Base-by-base conservation (phyloP, 2,888 invertebrate genomes). In the Sialis fuliginosa region DNA sequence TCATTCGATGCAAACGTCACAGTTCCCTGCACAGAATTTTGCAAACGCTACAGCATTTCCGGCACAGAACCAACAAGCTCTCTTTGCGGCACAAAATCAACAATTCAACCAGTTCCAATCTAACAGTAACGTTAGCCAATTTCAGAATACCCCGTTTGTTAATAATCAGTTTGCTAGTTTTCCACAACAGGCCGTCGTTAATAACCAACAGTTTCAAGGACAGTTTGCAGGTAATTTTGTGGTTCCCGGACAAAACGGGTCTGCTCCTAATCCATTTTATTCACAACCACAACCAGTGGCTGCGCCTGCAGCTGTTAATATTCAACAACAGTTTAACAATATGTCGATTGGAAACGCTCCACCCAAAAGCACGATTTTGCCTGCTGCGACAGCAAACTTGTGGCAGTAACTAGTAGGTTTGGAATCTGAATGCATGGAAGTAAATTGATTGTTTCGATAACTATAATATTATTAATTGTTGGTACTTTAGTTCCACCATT, bases 271-370 rank as follows among this genome's bases (percentile, higher is more conserved):
- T 55, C 61, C 63, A 3, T 62, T 63, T 47, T 62, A 60, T 50
- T 54, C 50, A 10, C 58, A 55, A 50, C 60, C 59, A 51, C 47
- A 40, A 33, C 13, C 40, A 22, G 41, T 31, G 31, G 42, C 37
- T 37, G 42, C 44, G 6, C 31, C 39, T 7, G 13, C 22, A 9
- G 54, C 52, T 2, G 45, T 42, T 43, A 53, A 51, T 48, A 49
- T 72, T 51, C 67, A 66, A 39, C 71, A 71, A 55, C 71, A 71
- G 57, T 70, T 72, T 61, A 62, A 66, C 12, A 69, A 68, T 57
- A 60, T 72, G 57, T 64, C 67, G 45, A 55, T 72, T 49, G 55
- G 59, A 39, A 59, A 58, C 43, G 39, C 43, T 33, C 30, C 48
- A 1, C 31, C 44, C 9, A 50, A 48, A 41, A 34, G 33, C 22